Evolutionary conservation across 2,888 invertebrate species (phyloP), one percentile per base, ranked within the genome.

Genomic region (Pachymerium ferrugineum): DNA sequence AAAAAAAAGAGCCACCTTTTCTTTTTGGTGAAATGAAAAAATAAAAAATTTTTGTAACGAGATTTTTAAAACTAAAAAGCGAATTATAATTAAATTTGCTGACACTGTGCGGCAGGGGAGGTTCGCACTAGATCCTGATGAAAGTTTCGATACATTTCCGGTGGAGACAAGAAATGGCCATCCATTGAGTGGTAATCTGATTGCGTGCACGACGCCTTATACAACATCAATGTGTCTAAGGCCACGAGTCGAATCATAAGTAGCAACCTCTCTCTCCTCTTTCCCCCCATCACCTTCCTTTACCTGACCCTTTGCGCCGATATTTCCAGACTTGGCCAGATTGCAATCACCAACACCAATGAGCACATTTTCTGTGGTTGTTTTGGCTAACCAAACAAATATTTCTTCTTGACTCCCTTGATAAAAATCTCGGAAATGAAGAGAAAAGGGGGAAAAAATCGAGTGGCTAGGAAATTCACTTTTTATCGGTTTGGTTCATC

Each of bases 351-450:
- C 47, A 54, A 54, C 47, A 54, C 47, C 47, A 54, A 54, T 54
- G 47, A 54, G 16, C 16, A 54, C 47, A 54, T 54, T 54, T n/a
- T 54, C 47, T 54, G 47, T 22, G 47, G 47, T 54, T 54, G 47
- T 54, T 54, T 54, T 54, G 47, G 47, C 22, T 54, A 54, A 54
- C 47, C 47, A 54, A 19, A 54, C 47, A 54, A 54, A 54, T 54
- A 54, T 54, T n/a, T 54, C 47, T 54, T 54, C 19, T 22, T 4
- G 19, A 54, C 22, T 22, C 19, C 19, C 19, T 10, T 16, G 47
- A 54, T 54, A 54, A 22, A 54, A 22, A 54, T 22, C 0, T 2
- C 19, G 19, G 19, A 54, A 8, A 54, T 54, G 22, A 54, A 54
- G 22, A n/a, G n/a, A n/a, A n/a, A n/a, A n/a, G n/a, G n/a, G n/a